Evolutionary conservation across 2,888 invertebrate genomes (phyloP).

Genomic region (Drosophila lacicola): DNA sequence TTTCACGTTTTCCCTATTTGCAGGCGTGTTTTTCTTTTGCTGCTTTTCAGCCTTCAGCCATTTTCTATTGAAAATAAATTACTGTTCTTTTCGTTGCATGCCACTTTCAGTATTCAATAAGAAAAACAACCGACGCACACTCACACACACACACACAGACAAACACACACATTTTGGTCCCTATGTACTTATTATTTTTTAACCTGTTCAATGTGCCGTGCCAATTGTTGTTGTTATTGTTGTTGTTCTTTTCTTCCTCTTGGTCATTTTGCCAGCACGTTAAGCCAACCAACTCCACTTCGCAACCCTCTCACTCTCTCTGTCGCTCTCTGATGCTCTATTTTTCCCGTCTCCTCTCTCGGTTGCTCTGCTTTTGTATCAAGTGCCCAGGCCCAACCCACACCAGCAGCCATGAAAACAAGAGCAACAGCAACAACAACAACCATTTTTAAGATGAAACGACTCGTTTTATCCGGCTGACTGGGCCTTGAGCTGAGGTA

Average conservation of each 20-base stretch:
- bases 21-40: not conserved
- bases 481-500: slow-evolving; percentile 56
- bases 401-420: slow-evolving; percentile 20
- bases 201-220: slow-evolving; percentile 72
- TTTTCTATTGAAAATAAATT: slow-evolving; percentile 39
- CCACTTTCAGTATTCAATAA: slow-evolving; percentile 32
- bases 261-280: slow-evolving; percentile 41
- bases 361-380: slow-evolving; percentile 37
- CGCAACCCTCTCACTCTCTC: not conserved
- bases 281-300: slow-evolving; percentile 17
- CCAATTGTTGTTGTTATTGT: slow-evolving; percentile 33
- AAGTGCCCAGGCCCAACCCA: slow-evolving; percentile 65
- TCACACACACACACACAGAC: slow-evolving; percentile 3
- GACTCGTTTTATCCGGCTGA: slow-evolving; percentile 72
- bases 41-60: not conserved
- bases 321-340: not conserved
- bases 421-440: slow-evolving; percentile 12
- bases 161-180: too few relatives aligned
- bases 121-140: slow-evolving; percentile 8
- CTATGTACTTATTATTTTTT: slow-evolving; percentile 67
- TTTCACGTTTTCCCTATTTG: slow-evolving; percentile 19
- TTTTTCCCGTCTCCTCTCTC: slow-evolving; percentile 1
- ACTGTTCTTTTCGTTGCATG: slow-evolving; percentile 20
- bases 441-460: slow-evolving; percentile 55
- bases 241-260: slow-evolving; percentile 17